phyloP scores from a whole-genome alignment of 2,888 invertebrate genomes.

The Macaria liturata region DNA sequence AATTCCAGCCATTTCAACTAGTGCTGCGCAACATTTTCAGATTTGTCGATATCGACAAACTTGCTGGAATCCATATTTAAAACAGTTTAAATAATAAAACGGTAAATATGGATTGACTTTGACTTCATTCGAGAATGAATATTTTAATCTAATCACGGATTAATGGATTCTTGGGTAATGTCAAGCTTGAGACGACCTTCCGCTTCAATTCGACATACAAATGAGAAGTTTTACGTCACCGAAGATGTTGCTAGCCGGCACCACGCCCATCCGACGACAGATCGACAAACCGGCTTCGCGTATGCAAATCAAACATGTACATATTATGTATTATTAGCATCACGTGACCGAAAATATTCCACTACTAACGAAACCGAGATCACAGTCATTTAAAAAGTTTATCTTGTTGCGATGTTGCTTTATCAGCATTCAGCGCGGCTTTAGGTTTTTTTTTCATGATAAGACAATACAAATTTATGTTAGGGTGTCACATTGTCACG shows the following conservation, averaged over 20 bases:
- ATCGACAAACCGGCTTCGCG: slow-evolving; percentile 43
- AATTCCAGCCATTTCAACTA: slow-evolving; percentile 5
- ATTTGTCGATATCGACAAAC: slow-evolving; percentile 6
- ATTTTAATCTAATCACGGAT: slow-evolving; percentile 9
- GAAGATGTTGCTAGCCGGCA: slow-evolving; percentile 41
- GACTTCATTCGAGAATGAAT: neutral
- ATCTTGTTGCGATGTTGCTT: slow-evolving; percentile 69
- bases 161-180: slow-evolving; percentile 10
- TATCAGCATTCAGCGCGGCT: slow-evolving; percentile 59
- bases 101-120: too few relatives aligned
- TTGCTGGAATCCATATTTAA: too few relatives aligned
- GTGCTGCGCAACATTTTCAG: slow-evolving; percentile 8
- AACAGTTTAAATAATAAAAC: too few relatives aligned
- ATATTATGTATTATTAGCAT: slow-evolving; percentile 19
- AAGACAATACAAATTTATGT: slow-evolving; percentile 80
- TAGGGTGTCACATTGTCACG: slow-evolving; percentile 76
- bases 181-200: slow-evolving; percentile 36
- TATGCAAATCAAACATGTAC: slow-evolving; percentile 29
- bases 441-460: slow-evolving; percentile 65
- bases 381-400: slow-evolving; percentile 51
- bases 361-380: slow-evolving; percentile 47
- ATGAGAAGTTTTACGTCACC: slow-evolving; percentile 43
- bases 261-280: slow-evolving; percentile 46
- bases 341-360: slow-evolving; percentile 34
- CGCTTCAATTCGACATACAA: slow-evolving; percentile 41